phyloP scores from a whole-genome alignment of 2,797 vertebrate species.

The Danio albolineatus region DNA sequence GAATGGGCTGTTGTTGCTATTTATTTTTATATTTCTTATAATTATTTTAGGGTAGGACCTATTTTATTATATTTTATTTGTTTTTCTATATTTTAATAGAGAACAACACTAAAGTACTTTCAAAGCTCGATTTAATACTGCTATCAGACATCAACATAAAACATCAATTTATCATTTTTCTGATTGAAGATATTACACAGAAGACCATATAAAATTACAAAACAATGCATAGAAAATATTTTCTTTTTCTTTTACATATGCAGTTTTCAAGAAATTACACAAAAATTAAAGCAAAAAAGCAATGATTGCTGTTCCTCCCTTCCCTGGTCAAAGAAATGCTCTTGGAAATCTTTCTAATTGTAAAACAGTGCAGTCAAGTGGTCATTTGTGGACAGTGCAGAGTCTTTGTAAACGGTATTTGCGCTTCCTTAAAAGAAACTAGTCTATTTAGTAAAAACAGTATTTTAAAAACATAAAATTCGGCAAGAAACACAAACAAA shows the following conservation, averaged over 20 bases:
- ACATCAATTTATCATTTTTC: too few relatives aligned
- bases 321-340: neutral
- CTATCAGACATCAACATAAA: too few relatives aligned
- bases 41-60: too few relatives aligned
- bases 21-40: too few relatives aligned
- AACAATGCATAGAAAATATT: neutral
- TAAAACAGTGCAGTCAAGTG: conserved; percentile 35
- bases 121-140: too few relatives aligned
- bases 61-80: too few relatives aligned
- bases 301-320: neutral
- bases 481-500: neutral
- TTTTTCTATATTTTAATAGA: too few relatives aligned
- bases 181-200: too few relatives aligned
- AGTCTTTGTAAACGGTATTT: conserved; percentile 10
- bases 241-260: neutral
- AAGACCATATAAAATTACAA: too few relatives aligned
- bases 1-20: too few relatives aligned
- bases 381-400: conserved; percentile 38
- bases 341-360: neutral
- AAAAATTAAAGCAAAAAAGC: neutral
- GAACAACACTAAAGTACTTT: too few relatives aligned
- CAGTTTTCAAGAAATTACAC: neutral
- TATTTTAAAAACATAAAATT: neutral
- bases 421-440: neutral
- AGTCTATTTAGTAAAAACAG: too few relatives aligned